phyloP scores from a whole-genome alignment of 2,888 invertebrate genomes.

The Anticlea derivata region DNA sequence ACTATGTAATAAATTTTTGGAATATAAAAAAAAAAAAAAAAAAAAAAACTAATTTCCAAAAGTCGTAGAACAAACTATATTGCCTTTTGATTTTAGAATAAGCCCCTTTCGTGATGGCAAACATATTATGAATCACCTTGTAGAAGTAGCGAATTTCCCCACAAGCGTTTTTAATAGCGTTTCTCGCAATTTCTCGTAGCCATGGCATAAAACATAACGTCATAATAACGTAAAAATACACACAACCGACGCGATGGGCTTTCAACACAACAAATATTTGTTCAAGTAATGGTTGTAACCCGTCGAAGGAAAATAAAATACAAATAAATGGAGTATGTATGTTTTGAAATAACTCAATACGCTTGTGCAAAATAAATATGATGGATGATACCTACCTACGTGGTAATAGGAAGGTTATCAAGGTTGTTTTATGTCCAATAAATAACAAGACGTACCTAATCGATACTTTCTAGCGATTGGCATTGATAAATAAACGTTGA shows the following conservation, averaged over 20 bases:
- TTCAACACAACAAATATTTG: conserved; percentile 64
- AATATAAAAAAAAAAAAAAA: too few species aligned
- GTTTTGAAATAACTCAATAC: conserved; percentile 51
- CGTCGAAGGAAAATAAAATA: conserved; percentile 53
- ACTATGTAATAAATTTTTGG: too few species aligned
- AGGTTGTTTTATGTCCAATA: conserved; percentile 16
- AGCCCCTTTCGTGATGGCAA: too few species aligned
- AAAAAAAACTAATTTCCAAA: too few species aligned
- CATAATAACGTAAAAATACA: conserved; percentile 53
- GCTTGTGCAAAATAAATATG: conserved; percentile 37
- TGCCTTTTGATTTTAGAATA: too few species aligned
- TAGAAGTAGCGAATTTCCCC: neutral
- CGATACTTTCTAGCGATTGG: neutral
- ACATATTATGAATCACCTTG: too few species aligned
- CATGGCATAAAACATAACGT: conserved; percentile 38
- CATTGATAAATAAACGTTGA: neutral
- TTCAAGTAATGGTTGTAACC: conserved; percentile 61
- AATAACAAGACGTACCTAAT: neutral
- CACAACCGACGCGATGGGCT: conserved; percentile 53
- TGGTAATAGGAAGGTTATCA: conserved; percentile 12
- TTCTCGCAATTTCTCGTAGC: conserved; percentile 1
- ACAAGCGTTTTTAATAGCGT: conserved; percentile 8
- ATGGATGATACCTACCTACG: conserved; percentile 28
- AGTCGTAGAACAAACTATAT: too few species aligned
- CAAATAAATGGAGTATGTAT: conserved; percentile 45